phyloP scores from a whole-genome alignment of 2,888 invertebrate genomes.

The Anorthoa munda region DNA sequence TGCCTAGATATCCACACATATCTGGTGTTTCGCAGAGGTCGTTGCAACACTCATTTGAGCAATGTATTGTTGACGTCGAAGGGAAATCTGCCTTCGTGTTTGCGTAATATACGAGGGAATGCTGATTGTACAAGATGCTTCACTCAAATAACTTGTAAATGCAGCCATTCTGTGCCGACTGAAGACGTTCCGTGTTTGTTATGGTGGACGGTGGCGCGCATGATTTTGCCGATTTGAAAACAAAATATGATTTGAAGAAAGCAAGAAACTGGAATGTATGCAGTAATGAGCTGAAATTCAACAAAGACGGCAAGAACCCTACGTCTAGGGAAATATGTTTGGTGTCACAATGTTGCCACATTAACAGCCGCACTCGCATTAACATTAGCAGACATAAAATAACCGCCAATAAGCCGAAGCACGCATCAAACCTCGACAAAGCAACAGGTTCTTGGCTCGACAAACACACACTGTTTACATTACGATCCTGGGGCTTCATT shows the following conservation, averaged over 20 bases:
- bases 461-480: conserved; percentile 89
- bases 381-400: conserved; percentile 89
- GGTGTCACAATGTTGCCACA: conserved; percentile 85
- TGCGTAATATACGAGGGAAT: conserved; percentile 82
- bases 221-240: conserved; percentile 55
- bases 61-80: conserved; percentile 85
- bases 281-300: conserved; percentile 62
- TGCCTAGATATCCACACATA: conserved; percentile 85
- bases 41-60: conserved; percentile 86
- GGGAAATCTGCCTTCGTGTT: conserved; percentile 85
- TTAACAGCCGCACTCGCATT: conserved; percentile 84
- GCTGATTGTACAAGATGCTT: conserved; percentile 80
- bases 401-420: conserved; percentile 89
- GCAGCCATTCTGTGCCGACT: conserved; percentile 55
- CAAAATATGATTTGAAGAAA: conserved; percentile 50
- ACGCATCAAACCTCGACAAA: conserved; percentile 89
- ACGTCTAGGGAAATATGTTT: conserved; percentile 60
- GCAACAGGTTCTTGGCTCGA: conserved; percentile 89
- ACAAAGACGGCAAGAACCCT: conserved; percentile 65
- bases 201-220: conserved; percentile 26
- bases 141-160: conserved; percentile 79
- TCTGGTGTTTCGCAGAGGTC: conserved; percentile 80
- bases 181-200: conserved; percentile 35
- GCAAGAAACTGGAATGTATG: conserved; percentile 33
- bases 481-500: conserved; percentile 91